Base-by-base conservation (phyloP, 2,888 invertebrate species). In the Diadegma fenestrale region DNA sequence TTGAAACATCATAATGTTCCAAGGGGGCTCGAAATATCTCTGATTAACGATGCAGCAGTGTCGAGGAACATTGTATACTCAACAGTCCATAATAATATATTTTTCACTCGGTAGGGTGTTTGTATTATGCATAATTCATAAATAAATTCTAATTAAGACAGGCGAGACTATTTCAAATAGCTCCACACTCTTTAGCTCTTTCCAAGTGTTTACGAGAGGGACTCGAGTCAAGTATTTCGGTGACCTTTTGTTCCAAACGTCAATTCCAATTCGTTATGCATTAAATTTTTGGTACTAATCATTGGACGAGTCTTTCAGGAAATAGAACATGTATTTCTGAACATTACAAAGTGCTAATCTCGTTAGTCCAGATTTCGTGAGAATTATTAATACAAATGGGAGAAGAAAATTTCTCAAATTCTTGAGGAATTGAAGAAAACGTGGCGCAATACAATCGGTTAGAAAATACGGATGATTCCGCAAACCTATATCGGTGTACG, bases 271-370 rank as follows among this genome's bases (percentile, higher is more conserved):
- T 43, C 41, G 19, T 22, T 43, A 14, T 14, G 14, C 37, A 14
- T 41, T 19, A 51, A 17, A 48, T 30, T 51, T 69, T 69, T 30
- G 6, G 26, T 26, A 58, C 26, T 12, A 58, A 69, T 10, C 33
- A 10, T n/a, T 48, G 51, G 4, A 30, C 26, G 26, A 69, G 48
- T 33, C n/a, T 51, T 48, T 69, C 33, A 51, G 48, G 48, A 69
- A 51, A 48, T 69, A 17, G 17, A 69, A 69, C 45, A 58, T 26
- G 22, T 10, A 58, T 41, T 61, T 58, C 43, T 58, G 43, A 72
- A 54, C 41, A 72, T 41, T 72, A 68, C 48, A 48, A 33, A n/a
- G 69, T 83, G 79, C 54, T 45, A 71, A 64, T 75, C 51, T 64
- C n/a, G 43, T 76, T 80, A 45, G 22, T 22, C 37, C 63, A n/a